Evolutionary conservation across 2,888 invertebrate species (phyloP).

Genomic region (Sinopyrophorus schimmeli): DNA sequence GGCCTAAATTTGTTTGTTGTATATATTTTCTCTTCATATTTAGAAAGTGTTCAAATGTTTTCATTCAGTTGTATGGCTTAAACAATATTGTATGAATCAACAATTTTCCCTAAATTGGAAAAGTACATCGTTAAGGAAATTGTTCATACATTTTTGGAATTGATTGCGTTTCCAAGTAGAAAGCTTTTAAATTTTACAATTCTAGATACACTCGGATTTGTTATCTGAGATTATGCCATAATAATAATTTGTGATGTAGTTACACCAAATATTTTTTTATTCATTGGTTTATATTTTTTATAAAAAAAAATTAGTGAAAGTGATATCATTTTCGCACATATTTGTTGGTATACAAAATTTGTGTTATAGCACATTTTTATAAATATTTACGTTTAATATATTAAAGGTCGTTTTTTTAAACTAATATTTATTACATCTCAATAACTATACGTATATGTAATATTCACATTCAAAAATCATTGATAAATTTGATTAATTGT

Average conservation of each 20-base stretch:
- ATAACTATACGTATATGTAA: too few species aligned
- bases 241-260: constrained; percentile 25
- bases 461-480: too few species aligned
- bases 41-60: too few species aligned
- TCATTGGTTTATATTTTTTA: constrained; percentile 4
- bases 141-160: constrained; percentile 2
- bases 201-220: background rate
- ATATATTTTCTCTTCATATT: too few species aligned
- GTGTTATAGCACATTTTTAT: background rate
- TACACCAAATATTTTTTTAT: constrained; percentile 24
- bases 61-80: background rate
- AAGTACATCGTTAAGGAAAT: too few species aligned
- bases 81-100: background rate
- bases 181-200: background rate
- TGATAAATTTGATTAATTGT: too few species aligned
- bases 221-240: constrained; percentile 19
- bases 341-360: constrained; percentile 1
- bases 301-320: constrained; percentile 13
- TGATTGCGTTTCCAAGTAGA: constrained; percentile 1
- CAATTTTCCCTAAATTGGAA: constrained; percentile 1
- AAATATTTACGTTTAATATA: background rate
- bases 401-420: too few species aligned
- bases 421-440: too few species aligned
- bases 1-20: constrained; percentile 23
- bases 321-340: constrained; percentile 11